Percentiles rank a stretch among this genome's conserved stretches.
phyloP scores from a whole-genome alignment of 2,113 vertebrate species.

The Pterocles burchelli region DNA sequence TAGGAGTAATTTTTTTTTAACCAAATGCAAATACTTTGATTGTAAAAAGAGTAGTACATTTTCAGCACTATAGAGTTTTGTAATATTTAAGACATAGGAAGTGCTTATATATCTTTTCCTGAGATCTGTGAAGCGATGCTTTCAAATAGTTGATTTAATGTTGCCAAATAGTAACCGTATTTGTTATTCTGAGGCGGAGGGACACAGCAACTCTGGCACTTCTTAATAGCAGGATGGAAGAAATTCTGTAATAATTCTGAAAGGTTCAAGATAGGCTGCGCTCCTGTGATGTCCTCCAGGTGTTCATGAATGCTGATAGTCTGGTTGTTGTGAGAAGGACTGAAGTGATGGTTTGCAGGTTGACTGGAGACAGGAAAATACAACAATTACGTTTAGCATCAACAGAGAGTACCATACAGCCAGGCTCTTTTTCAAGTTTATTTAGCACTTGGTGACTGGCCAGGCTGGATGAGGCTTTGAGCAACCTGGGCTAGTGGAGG shows the following conservation, averaged over 20 bases:
- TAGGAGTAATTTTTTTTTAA: neutral
- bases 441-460: neutral
- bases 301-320: neutral
- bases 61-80: neutral
- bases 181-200: neutral
- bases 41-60: neutral
- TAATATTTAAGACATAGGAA: neutral
- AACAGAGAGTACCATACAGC: neutral
- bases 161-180: neutral
- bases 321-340: neutral
- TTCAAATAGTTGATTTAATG: neutral
- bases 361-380: neutral
- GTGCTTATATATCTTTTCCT: neutral
- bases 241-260: neutral
- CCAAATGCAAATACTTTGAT: neutral
- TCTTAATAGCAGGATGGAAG: neutral
- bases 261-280: neutral
- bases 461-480: too few species aligned
- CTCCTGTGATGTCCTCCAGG: neutral
- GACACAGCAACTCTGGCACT: fast-evolving
- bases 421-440: neutral
- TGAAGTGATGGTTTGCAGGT: neutral
- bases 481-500: too few species aligned
- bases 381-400: neutral
- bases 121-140: neutral